Evolutionary conservation across 1,140 invertebrate genomes (phyloP), one percentile per base, ranked within the genome.

Genomic region (Scaptomyza graminum): DNA sequence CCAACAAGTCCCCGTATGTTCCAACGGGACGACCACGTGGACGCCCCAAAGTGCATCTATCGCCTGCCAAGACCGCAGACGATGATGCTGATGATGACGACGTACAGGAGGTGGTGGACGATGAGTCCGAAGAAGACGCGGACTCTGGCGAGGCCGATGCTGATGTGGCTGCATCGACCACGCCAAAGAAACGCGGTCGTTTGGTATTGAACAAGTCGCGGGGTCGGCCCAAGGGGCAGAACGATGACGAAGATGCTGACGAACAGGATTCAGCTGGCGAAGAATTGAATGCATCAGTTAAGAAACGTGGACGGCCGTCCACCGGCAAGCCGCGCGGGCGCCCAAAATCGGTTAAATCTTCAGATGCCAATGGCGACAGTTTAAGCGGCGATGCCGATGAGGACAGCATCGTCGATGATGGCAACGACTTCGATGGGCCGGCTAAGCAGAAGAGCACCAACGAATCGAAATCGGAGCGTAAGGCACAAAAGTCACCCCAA

Each of bases 141-240:
- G 28, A 18, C 1, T 56, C 39, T 1, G 52, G 3, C 8, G 49
- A 60, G 0, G 55, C 5, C 6, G 54, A 66, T 2, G 49, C 65
- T 31, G 64, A 25, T 12, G 34, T 57, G 7, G 22, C 44, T n/a
- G 56, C 71, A 7, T 39, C 46, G 31, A 28, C 50, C 41, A 15
- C 56, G n/a, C 74, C 69, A 13, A 87, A 87, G n/a, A 87, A 87
- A 41, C 82, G 82, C 5, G 82, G 82, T 18, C 79, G 82, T 22
- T 79, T 82, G 0, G 0, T 74, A 7, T 0, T 11, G 6, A 43
- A 4, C 12, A 76, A 82, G 31, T 25, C 63, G 1, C 78, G 64
- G 13, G 80, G 79, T 0, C 61, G 80, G 1, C 71, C 66, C 3
- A 68, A 22, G 47, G 18, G 22, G 1, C 22, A 43, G 9, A 72